Base-by-base conservation (phyloP, 2,113 vertebrate species). In the Guaruba guarouba region DNA sequence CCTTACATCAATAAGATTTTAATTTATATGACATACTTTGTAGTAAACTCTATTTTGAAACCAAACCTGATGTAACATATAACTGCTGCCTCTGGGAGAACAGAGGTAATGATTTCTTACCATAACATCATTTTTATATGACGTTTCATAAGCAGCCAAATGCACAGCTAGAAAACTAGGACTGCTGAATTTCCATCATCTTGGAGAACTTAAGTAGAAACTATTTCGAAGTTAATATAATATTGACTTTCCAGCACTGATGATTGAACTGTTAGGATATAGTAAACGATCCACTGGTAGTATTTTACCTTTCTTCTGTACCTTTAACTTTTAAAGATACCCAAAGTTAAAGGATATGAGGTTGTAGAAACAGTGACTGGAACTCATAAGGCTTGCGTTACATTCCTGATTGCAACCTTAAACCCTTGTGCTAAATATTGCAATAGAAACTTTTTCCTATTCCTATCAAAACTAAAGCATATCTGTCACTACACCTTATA, bases 201-300 rank as follows among this genome's bases (percentile, higher is more conserved):
- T 77, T 69, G 63, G 61, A 93, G 55, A 94, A 90, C 57, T 93
- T 93, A 81, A 88, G 86, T 19, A 81, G 29, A 85, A 81, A 82
- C 75, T 80, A 44, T 67, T 71, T 69, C 54, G 52, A 95, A 86
- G 92, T 83, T 95, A 95, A 96, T 95, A 75, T 51, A 88, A 71
- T 91, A 95, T 90, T 90, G 93, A 94, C 95, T 97, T 96, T 86
- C 93, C 90, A 92, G 86, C 85, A 91, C 29, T n/a, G 61, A 89
- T 90, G 91, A 93, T 67, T 95, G 85, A 96, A 86, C 91, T 88
- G 85, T 29, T 90, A 75, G 9, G 74, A 80, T 73, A 66, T 0
- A 82, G 81, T 39, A 80, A 95, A 86, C 2, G 13, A 92, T 66
- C 33, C 37, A n/a, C 57, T 76, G 71, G 55, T 96, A 90, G 54